These are phyloP conservation scores for Malthinus flaveolus DNA, from an alignment of 2,888 invertebrate genomes.

Conservation along the genomic window DNA sequence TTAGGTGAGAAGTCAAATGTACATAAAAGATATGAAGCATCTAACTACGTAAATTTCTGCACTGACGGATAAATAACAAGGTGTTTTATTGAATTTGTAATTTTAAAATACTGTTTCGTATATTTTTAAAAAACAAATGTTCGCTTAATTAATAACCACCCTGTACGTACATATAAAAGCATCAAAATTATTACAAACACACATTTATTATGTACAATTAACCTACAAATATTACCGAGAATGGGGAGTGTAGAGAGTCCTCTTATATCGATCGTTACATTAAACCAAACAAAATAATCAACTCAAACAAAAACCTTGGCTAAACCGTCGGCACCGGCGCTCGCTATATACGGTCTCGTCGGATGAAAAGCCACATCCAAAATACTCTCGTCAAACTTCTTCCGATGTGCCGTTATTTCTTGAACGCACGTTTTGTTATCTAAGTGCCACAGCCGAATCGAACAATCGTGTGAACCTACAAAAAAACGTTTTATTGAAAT, in stretches of 20 bases:
- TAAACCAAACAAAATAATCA: background rate
- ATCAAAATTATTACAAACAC: slow-evolving; percentile 16
- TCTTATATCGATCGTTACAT: slow-evolving; percentile 8
- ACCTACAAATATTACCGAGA: slow-evolving; percentile 27
- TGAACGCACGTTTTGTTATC: slow-evolving; percentile 99
- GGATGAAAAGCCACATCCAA: slow-evolving; percentile 99
- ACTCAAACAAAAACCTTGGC: slow-evolving; percentile 95
- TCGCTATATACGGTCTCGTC: slow-evolving; percentile 96
- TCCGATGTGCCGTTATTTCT: slow-evolving; percentile 98
- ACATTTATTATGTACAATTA: slow-evolving; percentile 21
- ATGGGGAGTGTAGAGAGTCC: slow-evolving; percentile 21
- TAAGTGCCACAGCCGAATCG: slow-evolving; percentile 97
- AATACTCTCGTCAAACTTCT: slow-evolving; percentile 99
- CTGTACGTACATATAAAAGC: slow-evolving; percentile 8
- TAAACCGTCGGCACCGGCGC: slow-evolving; percentile 97
- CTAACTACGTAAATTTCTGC: background rate
- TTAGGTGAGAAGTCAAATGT: too few species aligned
- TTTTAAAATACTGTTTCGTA: background rate
- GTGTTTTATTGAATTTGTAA: too few species aligned
- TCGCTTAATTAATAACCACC: background rate
- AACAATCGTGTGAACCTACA: slow-evolving; percentile 85
- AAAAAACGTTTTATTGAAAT: background rate
- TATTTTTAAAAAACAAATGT: too few species aligned
- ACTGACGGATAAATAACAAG: background rate
- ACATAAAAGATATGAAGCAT: too few species aligned